These are phyloP conservation scores for Caradrina clavipalpis DNA, from an alignment of 2,888 invertebrate genomes.

Conservation along the genomic window DNA sequence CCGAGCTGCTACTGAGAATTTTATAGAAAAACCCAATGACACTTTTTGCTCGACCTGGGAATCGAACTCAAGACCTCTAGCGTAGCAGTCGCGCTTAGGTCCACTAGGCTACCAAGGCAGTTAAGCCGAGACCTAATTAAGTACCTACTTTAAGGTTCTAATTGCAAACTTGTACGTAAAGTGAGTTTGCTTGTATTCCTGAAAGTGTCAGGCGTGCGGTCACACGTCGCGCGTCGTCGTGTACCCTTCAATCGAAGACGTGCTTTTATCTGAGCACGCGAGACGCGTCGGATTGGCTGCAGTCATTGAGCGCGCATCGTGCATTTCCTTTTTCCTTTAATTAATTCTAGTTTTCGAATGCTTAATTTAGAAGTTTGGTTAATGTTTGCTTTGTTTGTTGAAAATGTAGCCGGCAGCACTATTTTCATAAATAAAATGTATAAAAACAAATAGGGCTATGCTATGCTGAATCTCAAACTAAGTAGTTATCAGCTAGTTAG, in stretches of 20 bases:
- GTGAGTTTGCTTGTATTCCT: slow-evolving; percentile 4
- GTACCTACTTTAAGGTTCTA: not conserved
- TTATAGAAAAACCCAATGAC: no score
- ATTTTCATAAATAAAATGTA: not conserved
- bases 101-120: no score
- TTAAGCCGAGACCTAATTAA: no score
- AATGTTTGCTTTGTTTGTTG: slow-evolving; percentile 7
- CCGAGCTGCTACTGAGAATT: no score
- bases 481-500: no score
- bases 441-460: not conserved
- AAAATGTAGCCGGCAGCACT: not conserved
- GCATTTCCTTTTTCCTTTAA: slow-evolving; percentile 47
- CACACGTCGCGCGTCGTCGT: slow-evolving; percentile 25
- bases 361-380: slow-evolving; percentile 25
- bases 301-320: slow-evolving; percentile 42
- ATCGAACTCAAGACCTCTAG: no score
- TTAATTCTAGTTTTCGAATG: slow-evolving; percentile 38
- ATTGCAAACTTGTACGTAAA: slow-evolving; percentile 12
- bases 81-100: no score
- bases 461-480: no score
- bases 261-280: slow-evolving; percentile 52
- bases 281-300: slow-evolving; percentile 30
- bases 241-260: slow-evolving; percentile 27
- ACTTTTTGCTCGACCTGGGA: no score
- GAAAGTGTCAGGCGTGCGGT: slow-evolving; percentile 33